These are phyloP conservation scores for Ascaphus truei DNA, from an alignment of 2,113 vertebrate genomes.

Conservation along the genomic window DNA sequence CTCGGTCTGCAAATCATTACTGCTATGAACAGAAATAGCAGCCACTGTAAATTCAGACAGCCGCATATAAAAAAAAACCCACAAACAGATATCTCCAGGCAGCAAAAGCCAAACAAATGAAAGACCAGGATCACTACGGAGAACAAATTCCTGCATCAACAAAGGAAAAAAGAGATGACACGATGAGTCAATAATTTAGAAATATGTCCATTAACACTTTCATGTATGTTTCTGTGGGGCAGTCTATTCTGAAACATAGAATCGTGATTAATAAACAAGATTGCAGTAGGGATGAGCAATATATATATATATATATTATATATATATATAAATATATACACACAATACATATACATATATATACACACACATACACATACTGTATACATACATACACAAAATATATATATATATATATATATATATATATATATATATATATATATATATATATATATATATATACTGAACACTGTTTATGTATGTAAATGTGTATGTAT, in stretches of 20 bases:
- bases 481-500: too few species aligned
- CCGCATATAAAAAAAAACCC: background rate
- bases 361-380: background rate
- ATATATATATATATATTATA: too few species aligned
- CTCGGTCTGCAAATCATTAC: background rate
- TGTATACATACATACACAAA: too few species aligned
- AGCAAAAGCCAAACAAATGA: background rate
- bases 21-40: background rate
- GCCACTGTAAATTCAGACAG: background rate
- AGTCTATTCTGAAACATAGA: background rate
- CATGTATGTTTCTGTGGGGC: background rate
- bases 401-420: too few species aligned
- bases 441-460: too few species aligned
- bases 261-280: too few species aligned
- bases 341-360: background rate
- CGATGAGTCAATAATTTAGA: background rate
- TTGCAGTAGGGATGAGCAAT: too few species aligned
- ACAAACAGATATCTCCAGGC: background rate
- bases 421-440: too few species aligned
- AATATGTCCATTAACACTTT: background rate
- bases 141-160: background rate
- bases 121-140: background rate
- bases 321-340: too few species aligned
- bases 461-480: too few species aligned
- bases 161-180: background rate